phyloP scores from a whole-genome alignment of 2,888 invertebrate species.

The Rhagonycha lutea region DNA sequence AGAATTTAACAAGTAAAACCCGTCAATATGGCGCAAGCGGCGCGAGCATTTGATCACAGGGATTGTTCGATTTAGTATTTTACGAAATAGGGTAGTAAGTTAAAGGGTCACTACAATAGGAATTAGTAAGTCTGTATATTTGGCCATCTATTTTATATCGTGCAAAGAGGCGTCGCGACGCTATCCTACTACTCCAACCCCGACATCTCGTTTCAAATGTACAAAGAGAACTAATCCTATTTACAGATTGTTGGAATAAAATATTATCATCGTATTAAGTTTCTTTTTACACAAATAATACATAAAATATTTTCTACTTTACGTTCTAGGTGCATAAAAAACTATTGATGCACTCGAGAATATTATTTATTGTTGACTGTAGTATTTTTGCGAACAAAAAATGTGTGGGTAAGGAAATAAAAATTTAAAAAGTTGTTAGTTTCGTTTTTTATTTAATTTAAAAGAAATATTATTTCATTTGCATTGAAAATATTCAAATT shows the following conservation, averaged over 20 bases:
- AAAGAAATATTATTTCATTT: too few species aligned
- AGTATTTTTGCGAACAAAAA: too few species aligned
- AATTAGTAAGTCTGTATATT: not conserved
- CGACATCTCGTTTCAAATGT: constrained; percentile 8
- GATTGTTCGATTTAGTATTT: constrained; percentile 66
- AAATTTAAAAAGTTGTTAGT: too few species aligned
- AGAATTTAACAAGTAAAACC: constrained; percentile 18
- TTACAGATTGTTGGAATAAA: not conserved
- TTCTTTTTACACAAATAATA: too few species aligned
- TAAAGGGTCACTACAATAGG: constrained; percentile 27
- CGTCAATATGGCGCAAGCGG: constrained; percentile 45
- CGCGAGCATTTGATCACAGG: constrained; percentile 42
- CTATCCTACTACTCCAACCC: not conserved
- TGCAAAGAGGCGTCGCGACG: constrained; percentile 25
- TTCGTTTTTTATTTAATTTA: too few species aligned
- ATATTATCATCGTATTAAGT: not conserved
- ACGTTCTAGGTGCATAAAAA: too few species aligned
- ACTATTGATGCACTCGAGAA: too few species aligned
- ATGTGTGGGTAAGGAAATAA: too few species aligned
- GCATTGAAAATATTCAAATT: not conserved
- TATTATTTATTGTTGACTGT: too few species aligned
- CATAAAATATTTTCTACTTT: too few species aligned
- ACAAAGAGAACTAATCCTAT: not conserved
- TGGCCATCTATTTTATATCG: constrained; percentile 20
- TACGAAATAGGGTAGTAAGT: constrained; percentile 63